These are phyloP conservation scores for Manis crassicaudata DNA, from an alignment of 2,797 vertebrate genomes.

Conservation along the genomic window DNA sequence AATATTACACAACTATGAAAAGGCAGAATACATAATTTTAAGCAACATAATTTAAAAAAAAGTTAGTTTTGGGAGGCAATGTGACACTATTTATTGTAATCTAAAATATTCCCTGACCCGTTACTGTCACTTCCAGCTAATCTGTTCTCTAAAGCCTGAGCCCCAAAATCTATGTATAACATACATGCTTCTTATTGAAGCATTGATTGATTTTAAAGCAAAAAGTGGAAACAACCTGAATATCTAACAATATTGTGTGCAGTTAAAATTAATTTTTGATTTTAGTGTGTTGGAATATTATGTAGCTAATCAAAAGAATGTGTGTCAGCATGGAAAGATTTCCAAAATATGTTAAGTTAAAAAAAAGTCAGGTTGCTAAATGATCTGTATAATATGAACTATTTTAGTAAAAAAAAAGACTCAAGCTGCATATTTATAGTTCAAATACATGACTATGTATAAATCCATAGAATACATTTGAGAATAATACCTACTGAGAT, in stretches of 20 bases:
- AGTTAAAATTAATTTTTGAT: constrained; percentile 30
- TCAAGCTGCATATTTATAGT: background rate
- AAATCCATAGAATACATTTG: background rate
- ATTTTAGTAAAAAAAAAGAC: background rate
- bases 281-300: background rate
- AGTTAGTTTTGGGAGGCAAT: background rate
- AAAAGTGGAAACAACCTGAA: background rate
- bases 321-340: background rate
- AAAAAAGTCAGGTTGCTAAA: constrained; percentile 9
- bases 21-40: background rate
- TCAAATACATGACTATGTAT: background rate
- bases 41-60: background rate
- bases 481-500: background rate
- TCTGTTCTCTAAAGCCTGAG: background rate
- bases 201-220: background rate
- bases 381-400: background rate
- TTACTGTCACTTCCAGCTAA: background rate
- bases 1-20: background rate
- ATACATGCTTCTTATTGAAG: background rate
- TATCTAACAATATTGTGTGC: background rate
- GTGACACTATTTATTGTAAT: background rate
- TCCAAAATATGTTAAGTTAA: constrained; percentile 12
- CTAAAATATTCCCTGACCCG: background rate
- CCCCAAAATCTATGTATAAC: background rate
- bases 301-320: background rate